Conservation (phyloP, 2,797 vertebrate genomes). For the Diplodus puntazzo region DNA sequence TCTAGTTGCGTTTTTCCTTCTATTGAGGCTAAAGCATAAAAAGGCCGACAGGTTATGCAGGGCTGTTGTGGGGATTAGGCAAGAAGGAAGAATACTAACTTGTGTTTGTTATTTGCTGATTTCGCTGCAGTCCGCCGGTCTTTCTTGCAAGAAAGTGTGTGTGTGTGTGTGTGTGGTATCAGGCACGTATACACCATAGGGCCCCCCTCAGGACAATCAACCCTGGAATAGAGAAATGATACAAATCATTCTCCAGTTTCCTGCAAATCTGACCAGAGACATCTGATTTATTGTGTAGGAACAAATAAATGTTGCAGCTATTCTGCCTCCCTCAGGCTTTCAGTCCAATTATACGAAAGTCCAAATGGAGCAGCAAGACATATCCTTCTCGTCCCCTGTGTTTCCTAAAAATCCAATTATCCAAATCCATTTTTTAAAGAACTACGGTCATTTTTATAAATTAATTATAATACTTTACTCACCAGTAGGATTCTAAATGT, state of each 20-base stretch:
- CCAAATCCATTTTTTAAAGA: neutral
- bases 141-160: neutral
- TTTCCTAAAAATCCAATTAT: constrained; percentile 17
- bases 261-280: constrained; percentile 28
- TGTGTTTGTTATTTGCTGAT: constrained; percentile 10
- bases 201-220: constrained; percentile 9
- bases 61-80: neutral
- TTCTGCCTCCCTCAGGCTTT: constrained; percentile 26
- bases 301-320: constrained; percentile 11
- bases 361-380: constrained; percentile 21
- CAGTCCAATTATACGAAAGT: constrained; percentile 17
- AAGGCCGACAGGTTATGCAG: constrained; percentile 24
- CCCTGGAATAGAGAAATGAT: constrained; percentile 11
- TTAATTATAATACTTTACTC: neutral
- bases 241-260: constrained; percentile 27
- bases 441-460: neutral
- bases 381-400: neutral
- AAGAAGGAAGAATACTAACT: constrained; percentile 3
- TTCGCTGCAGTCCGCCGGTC: neutral
- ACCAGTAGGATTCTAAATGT: neutral
- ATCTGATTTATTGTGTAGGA: constrained; percentile 25
- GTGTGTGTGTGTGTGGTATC: constrained; percentile 8
- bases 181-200: neutral
- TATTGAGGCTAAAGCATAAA: neutral
- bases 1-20: neutral